Conservation (phyloP, 2,113 vertebrate genomes). For the Urocitellus parryii region DNA sequence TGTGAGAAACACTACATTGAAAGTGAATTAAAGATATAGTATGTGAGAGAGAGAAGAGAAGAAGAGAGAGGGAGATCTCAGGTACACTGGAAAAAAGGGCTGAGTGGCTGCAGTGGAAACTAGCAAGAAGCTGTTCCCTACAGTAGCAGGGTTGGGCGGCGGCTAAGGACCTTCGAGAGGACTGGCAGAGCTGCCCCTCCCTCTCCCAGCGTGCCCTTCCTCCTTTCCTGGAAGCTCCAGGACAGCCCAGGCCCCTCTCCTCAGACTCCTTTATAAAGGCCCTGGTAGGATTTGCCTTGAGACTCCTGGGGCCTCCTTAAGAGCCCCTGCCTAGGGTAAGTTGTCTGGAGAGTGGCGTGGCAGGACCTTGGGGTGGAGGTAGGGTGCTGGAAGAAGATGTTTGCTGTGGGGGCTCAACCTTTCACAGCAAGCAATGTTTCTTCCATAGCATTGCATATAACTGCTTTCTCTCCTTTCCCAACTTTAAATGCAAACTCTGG, state of each 20-base stretch:
- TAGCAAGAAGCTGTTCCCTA: not conserved
- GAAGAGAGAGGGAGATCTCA: not conserved
- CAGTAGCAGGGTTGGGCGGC: not conserved
- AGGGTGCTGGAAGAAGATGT: not conserved
- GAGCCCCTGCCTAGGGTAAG: not conserved
- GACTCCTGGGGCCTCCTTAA: constrained; percentile 6
- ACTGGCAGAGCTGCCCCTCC: not conserved
- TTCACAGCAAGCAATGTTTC: not conserved
- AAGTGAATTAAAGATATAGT: not conserved
- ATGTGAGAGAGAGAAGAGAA: not conserved
- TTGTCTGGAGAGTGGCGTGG: not conserved
- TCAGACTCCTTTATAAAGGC: constrained; percentile 55
- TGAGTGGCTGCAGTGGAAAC: not conserved
- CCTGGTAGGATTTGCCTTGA: not conserved
- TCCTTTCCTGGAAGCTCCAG: not conserved
- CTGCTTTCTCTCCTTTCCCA: not conserved
- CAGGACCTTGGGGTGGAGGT: not conserved
- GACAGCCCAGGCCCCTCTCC: not conserved
- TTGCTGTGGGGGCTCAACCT: not conserved
- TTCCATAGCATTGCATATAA: not conserved
- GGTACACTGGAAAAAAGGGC: not conserved
- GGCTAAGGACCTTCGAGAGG: not conserved
- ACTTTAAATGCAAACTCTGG: not conserved
- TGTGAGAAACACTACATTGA: not conserved
- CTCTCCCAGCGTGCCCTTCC: not conserved